These are phyloP conservation scores for Melinopterus prodromus DNA, from an alignment of 2,888 invertebrate genomes.

Conservation along the genomic window DNA sequence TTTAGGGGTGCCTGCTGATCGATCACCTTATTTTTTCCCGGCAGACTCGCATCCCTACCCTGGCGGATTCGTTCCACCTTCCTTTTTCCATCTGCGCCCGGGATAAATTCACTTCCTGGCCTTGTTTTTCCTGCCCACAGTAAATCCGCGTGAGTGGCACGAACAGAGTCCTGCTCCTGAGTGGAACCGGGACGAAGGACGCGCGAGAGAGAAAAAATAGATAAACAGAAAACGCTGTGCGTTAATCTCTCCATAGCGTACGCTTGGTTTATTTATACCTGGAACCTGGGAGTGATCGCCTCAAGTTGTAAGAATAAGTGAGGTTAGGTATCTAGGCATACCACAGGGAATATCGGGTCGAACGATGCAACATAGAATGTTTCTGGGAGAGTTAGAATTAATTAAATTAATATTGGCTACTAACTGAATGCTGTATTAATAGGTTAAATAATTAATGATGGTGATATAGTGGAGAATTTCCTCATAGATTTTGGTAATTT, in stretches of 20 bases:
- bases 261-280: neutral
- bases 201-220: neutral
- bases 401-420: no score
- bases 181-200: neutral
- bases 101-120: slow-evolving; percentile 4
- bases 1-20: neutral
- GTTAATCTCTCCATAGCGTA: neutral
- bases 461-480: no score
- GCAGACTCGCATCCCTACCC: neutral
- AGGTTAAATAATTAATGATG: no score
- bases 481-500: no score
- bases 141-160: slow-evolving; percentile 4
- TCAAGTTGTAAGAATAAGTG: no score
- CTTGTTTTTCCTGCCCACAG: neutral
- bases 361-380: no score
- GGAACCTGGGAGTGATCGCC: neutral
- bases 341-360: no score
- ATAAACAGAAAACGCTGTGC: neutral
- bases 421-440: no score
- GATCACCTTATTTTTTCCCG: neutral
- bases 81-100: neutral
- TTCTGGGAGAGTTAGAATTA: no score
- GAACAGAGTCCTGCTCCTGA: neutral
- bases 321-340: no score
- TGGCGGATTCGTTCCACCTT: neutral